Evolutionary conservation across 2,797 vertebrate species (phyloP), one percentile per base, ranked within the genome.

Genomic region (Aldrovandia affinis): DNA sequence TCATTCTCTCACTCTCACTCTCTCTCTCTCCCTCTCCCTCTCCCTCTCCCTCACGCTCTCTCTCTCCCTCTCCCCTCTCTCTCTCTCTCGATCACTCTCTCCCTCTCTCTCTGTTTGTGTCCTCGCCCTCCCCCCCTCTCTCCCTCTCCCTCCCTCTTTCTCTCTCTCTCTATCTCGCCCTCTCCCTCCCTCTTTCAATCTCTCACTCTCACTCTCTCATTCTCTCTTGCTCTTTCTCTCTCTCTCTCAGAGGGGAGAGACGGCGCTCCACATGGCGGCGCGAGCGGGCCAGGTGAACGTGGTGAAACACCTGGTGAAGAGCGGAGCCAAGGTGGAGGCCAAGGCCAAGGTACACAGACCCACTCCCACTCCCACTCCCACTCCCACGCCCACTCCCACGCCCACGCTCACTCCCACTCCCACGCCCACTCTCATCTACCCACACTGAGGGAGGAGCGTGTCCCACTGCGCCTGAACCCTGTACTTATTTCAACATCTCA

Each of bases 211-310:
- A 12, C 18, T 30, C 28, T 30, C 22, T 30, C n/a, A 5, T 9
- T 20, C 14, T 28, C 33, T 39, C 33, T n/a, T 52, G 54, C 33
- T 78, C 28, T 81, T n/a, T 80, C 81, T 22, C 47, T 68, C 80
- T 78, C 59, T 81, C 0, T 89, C 89, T 36, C 94, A 99, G 98
- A 96, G 98, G 90, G 98, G 98, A 88, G 98, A 99, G 93, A 99
- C 98, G 0, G 98, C 98, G 0, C 94, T 99, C 85, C 98, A 99
- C 92, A 99, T 99, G 98, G 98, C 98, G 9, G 97, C 98, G 80
- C 95, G 98, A 59, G 98, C 98, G 0, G 98, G 98, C 86, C 98
- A 99, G 83, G 96, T 97, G 0, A 97, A 97, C 52, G 98, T 99
- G 1, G 98, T 99, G 33, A 96, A 95, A 81, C 97, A 97, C 90